phyloP scores from a whole-genome alignment of 2,113 vertebrate species.

The Microcebus griseorufus region DNA sequence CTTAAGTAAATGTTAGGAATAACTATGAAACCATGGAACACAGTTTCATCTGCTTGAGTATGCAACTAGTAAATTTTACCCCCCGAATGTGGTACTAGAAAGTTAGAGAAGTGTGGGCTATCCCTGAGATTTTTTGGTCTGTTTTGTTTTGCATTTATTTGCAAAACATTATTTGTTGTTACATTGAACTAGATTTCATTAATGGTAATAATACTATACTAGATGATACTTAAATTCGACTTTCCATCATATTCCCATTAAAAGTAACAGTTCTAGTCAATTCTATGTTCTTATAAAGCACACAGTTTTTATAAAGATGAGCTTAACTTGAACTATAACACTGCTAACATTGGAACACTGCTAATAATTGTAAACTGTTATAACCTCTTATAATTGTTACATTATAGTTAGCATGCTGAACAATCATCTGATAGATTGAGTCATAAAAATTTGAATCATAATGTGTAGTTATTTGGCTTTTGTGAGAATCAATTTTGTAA shows the following conservation, averaged over 20 bases:
- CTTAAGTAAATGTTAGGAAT: neutral
- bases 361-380: constrained; percentile 14
- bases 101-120: neutral
- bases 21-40: neutral
- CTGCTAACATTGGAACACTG: neutral
- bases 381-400: constrained; percentile 44
- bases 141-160: constrained; percentile 6
- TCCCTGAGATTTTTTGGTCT: neutral
- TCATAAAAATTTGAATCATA: neutral
- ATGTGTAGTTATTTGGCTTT: neutral
- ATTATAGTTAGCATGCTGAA: constrained; percentile 21
- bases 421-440: neutral
- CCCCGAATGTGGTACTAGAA: neutral
- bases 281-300: constrained; percentile 17
- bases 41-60: neutral
- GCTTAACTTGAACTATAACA: constrained; percentile 23
- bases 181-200: constrained; percentile 19
- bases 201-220: neutral
- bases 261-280: constrained; percentile 14
- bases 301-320: constrained; percentile 28
- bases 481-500: constrained; percentile 23
- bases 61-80: neutral
- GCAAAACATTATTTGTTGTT: constrained; percentile 34
- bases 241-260: constrained; percentile 56
- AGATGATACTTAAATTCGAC: constrained; percentile 44